These are phyloP conservation scores for Peromyscus aztecus DNA, from an alignment of 2,797 vertebrate genomes.

Conservation along the genomic window DNA sequence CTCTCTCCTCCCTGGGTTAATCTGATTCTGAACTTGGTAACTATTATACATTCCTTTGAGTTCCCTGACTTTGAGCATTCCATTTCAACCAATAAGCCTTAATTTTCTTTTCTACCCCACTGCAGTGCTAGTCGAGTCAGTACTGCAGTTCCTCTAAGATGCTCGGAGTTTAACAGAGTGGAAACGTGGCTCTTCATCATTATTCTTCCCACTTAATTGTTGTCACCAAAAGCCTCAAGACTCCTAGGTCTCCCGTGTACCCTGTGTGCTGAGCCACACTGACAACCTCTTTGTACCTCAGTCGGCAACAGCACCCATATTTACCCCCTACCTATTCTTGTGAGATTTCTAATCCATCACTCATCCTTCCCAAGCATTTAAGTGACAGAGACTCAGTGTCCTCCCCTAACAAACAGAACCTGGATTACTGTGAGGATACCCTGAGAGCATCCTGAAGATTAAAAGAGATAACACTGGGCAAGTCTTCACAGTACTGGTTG, in stretches of 20 bases:
- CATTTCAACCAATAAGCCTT: constrained; percentile 46
- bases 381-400: not conserved
- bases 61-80: constrained; percentile 58
- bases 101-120: not conserved
- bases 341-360: not conserved
- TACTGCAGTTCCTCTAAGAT: not conserved
- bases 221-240: constrained; percentile 17
- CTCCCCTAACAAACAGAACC: not conserved
- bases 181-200: not conserved
- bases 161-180: not conserved
- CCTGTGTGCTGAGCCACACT: not conserved
- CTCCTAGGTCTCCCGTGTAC: not conserved
- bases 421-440: not conserved
- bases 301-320: not conserved
- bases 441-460: not conserved
- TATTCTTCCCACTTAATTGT: constrained; percentile 31
- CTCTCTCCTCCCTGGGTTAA: not conserved
- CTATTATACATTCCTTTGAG: constrained; percentile 15
- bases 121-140: not conserved
- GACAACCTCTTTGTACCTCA: not conserved
- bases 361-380: not conserved
- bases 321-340: not conserved
- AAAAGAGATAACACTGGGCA: not conserved
- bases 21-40: constrained; percentile 67
- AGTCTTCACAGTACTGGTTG: not conserved